Evolutionary conservation across 1,140 invertebrate species (phyloP).

Genomic region (Cherax quadricarinatus): DNA sequence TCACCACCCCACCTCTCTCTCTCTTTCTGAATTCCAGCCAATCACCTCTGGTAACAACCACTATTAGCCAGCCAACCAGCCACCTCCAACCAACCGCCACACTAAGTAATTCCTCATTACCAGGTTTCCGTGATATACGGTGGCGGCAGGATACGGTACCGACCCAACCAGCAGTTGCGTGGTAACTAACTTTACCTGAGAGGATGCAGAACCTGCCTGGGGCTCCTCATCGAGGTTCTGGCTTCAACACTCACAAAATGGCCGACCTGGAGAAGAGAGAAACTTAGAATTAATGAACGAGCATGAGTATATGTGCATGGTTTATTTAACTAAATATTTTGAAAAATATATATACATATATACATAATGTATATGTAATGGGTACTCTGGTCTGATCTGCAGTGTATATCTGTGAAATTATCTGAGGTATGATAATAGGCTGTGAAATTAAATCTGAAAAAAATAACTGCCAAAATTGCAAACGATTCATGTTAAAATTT

Average conservation of each 20-base stretch:
- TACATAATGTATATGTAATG: background rate
- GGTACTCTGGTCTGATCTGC: too few species aligned
- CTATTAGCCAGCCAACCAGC: background rate
- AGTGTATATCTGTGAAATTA: too few species aligned
- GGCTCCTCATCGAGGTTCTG: background rate
- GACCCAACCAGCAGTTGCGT: background rate
- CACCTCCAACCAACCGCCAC: background rate
- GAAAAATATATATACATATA: background rate
- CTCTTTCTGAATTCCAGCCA: too few species aligned
- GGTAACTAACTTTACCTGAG: slow-evolving; percentile 31
- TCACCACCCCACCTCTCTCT: too few species aligned
- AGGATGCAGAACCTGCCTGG: slow-evolving; percentile 23
- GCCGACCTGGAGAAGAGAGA: slow-evolving; percentile 23
- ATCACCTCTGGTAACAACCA: background rate
- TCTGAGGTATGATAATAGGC: too few species aligned
- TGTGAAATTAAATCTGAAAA: too few species aligned
- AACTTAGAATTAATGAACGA: background rate
- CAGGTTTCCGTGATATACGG: background rate
- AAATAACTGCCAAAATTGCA: too few species aligned
- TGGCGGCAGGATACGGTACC: slow-evolving; percentile 3
- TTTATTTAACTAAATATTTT: background rate
- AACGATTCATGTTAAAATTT: too few species aligned
- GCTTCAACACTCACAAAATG: slow-evolving; percentile 49
- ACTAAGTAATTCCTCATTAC: background rate
- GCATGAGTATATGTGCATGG: background rate